Evolutionary conservation across 2,113 vertebrate genomes (phyloP).

Genomic region (Ivindomyrus marchei): DNA sequence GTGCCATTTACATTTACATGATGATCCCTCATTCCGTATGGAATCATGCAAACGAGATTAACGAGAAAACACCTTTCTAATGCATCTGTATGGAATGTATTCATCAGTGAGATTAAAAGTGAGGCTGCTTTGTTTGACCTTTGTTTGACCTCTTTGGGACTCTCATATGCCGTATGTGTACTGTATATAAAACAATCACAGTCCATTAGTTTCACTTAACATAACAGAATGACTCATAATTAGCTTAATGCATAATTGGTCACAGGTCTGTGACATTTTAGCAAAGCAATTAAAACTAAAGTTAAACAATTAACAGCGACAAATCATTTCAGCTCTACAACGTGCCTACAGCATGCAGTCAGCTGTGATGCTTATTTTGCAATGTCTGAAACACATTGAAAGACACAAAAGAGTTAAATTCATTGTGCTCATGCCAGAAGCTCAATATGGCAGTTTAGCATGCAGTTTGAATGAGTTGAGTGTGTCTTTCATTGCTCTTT

Average conservation of each 20-base stretch:
- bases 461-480: constrained; percentile 35
- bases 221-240: constrained; percentile 12
- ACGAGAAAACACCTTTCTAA: neutral
- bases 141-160: neutral
- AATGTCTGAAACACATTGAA: neutral
- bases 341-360: neutral
- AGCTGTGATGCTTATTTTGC: neutral
- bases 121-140: neutral
- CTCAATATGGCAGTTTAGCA: constrained; percentile 29
- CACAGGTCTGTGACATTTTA: constrained; percentile 18
- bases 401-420: constrained; percentile 28
- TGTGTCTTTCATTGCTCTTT: constrained; percentile 20
- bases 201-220: constrained; percentile 2
- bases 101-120: neutral
- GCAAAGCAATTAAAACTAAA: constrained; percentile 20
- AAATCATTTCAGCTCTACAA: neutral
- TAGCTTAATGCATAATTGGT: neutral
- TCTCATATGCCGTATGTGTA: neutral
- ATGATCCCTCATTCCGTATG: neutral
- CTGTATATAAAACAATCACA: neutral
- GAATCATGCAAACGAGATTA: neutral
- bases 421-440: constrained; percentile 9
- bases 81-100: neutral
- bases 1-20: neutral
- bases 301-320: constrained; percentile 1